Conservation (phyloP, 2,888 invertebrate genomes). For the Drosophila cognata region DNA sequence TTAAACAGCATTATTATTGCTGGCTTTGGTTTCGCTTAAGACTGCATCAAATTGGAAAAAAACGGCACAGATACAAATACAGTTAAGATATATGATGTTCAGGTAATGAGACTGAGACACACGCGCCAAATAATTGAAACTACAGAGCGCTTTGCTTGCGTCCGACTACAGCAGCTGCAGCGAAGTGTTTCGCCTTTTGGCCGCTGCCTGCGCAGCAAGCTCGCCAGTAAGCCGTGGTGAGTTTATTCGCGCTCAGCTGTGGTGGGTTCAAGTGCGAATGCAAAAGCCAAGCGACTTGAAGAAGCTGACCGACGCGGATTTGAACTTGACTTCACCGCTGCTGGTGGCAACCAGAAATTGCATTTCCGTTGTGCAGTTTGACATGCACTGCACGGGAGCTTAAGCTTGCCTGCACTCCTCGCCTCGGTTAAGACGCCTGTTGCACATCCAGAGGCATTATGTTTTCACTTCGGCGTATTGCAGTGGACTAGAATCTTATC, state of each 20-base stretch:
- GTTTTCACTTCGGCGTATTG: background rate
- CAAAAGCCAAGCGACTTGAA: slow-evolving; percentile 28
- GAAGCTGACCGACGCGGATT: slow-evolving; percentile 27
- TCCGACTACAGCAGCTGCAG: slow-evolving; percentile 81
- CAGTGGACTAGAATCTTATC: background rate
- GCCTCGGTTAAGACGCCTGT: slow-evolving; percentile 34
- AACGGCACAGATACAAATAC: slow-evolving; percentile 14
- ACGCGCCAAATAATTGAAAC: slow-evolving; percentile 18
- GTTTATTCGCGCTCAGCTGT: slow-evolving; percentile 19
- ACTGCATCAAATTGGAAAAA: background rate
- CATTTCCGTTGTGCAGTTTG: slow-evolving; percentile 52
- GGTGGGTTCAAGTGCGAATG: slow-evolving; percentile 31
- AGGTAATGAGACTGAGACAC: slow-evolving; percentile 17
- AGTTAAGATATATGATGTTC: background rate
- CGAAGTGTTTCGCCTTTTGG: slow-evolving; percentile 72
- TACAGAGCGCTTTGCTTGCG: slow-evolving; percentile 75
- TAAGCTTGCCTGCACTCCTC: slow-evolving; percentile 5
- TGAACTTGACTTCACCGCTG: slow-evolving; percentile 47
- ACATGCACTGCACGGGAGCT: slow-evolving; percentile 17
- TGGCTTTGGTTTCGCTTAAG: slow-evolving; percentile 10
- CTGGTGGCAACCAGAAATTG: slow-evolving; percentile 16
- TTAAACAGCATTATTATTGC: slow-evolving; percentile 40
- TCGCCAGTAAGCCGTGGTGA: slow-evolving; percentile 58
- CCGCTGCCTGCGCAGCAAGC: slow-evolving; percentile 54
- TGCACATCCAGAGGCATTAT: slow-evolving; percentile 24